These are phyloP conservation scores for Homalodisca vitripennis DNA, from an alignment of 1,140 invertebrate species.

Conservation along the genomic window DNA sequence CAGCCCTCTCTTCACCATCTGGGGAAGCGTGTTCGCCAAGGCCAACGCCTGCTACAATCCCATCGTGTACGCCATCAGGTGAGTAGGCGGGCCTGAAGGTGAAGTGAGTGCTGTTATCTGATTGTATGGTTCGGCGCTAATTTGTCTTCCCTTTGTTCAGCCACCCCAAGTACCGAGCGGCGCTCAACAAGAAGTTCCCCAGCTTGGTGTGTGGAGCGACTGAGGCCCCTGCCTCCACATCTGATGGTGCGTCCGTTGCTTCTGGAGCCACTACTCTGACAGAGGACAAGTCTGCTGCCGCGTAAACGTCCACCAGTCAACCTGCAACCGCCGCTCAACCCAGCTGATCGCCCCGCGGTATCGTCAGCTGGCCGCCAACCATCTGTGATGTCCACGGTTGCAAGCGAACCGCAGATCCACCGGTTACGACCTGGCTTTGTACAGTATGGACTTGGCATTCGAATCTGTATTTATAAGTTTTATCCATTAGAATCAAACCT, in stretches of 20 bases:
- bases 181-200: slow-evolving; percentile 69
- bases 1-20: slow-evolving; percentile 71
- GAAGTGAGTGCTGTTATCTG: not conserved
- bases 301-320: slow-evolving; percentile 31
- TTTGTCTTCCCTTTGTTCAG: slow-evolving; percentile 48
- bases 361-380: not conserved
- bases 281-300: slow-evolving; percentile 38
- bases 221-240: slow-evolving; percentile 24
- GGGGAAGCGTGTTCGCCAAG: slow-evolving; percentile 78
- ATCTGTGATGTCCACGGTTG: not conserved
- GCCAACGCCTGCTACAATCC: slow-evolving; percentile 78
- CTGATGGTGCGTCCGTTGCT: slow-evolving; percentile 35
- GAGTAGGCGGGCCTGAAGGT: slow-evolving; percentile 22
- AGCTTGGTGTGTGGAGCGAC: slow-evolving; percentile 40
- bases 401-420: not conserved
- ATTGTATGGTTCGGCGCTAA: not conserved
- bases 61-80: slow-evolving; percentile 81
- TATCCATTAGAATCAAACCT: not conserved
- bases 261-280: slow-evolving; percentile 37
- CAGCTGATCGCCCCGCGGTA: no score
- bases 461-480: slow-evolving; percentile 5
- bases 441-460: not conserved
- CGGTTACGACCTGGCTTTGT: not conserved
- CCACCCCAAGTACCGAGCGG: slow-evolving; percentile 74
- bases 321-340: not conserved